Base-by-base conservation (phyloP, 2,797 vertebrate species). In the Anolis apletophallus region DNA sequence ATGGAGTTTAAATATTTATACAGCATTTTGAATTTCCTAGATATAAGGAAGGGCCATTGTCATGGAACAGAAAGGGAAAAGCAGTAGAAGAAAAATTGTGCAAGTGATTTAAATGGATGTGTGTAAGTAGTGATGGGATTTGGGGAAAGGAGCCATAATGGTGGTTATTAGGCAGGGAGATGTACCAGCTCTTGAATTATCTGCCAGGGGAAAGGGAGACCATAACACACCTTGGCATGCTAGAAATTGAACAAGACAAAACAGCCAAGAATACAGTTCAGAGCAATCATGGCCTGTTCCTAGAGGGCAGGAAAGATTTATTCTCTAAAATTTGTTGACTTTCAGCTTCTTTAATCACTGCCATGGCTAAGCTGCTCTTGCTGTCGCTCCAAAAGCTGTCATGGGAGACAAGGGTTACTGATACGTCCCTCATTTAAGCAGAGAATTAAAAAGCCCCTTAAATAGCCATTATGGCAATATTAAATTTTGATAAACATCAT, bases 301-400 rank as follows among this genome's bases (percentile, higher is more conserved):
- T 67, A 78, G 4, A 69, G 0, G 3, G 77, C n/a, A 68, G 32
- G 29, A 17, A 46, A 88, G 46, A 54, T n/a, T 77, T 88, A 83
- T 76, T 87, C 55, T 59, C 73, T 23, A 1, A 29, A 5, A 52
- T 83, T 57, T 82, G 85, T 77, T 82, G 59, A 68, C 29, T 19
- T 71, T 82, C 83, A 59, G 80, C 73, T 90, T 87, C 83, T 54
- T 71, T 76, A 81, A 69, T 77, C 83, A 77, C 17, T 81, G 78
- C 16, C 64, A 68, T 36, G 64, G 50, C 36, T 76, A 36, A 57
- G 54, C 52, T 23, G 19, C 17, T 26, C 72, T 68, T 85, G 34
- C 26, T 17, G 46, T 75, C 9, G n/a, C 61, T 81, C 50, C 83
- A 81, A 61, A 71, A 76, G 54, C 6, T 29, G 34, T 52, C 73